Evolutionary conservation across 2,888 invertebrate species (phyloP).

Genomic region (Lobophora halterata): DNA sequence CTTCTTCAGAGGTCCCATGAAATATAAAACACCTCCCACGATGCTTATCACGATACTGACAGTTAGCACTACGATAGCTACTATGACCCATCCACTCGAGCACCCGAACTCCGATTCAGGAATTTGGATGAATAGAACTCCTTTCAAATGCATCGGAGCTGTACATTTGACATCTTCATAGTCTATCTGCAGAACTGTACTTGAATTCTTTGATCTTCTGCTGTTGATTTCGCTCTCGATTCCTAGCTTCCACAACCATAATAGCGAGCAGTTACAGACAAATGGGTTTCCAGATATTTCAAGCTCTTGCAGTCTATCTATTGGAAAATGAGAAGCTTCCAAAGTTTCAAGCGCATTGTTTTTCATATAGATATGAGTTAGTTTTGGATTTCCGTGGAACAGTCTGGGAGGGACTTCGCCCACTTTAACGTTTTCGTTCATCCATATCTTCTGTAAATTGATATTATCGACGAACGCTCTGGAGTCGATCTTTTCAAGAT

Average conservation of each 20-base stretch:
- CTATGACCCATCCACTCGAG: constrained; percentile 82
- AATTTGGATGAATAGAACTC: constrained; percentile 77
- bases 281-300: constrained; percentile 91
- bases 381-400: constrained; percentile 90
- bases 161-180: constrained; percentile 81
- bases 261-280: constrained; percentile 91
- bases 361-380: constrained; percentile 87
- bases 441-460: constrained; percentile 87
- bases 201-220: constrained; percentile 59
- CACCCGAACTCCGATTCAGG: constrained; percentile 83
- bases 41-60: constrained; percentile 78
- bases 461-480: constrained; percentile 93
- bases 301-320: constrained; percentile 87
- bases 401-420: constrained; percentile 88
- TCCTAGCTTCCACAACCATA: constrained; percentile 91
- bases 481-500: constrained; percentile 85
- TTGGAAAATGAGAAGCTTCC: constrained; percentile 90
- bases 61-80: constrained; percentile 75
- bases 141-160: constrained; percentile 78
- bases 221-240: constrained; percentile 65
- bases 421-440: constrained; percentile 89
- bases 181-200: constrained; percentile 74
- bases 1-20: constrained; percentile 75
- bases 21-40: constrained; percentile 73
- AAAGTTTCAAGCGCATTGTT: constrained; percentile 88